phyloP scores from a whole-genome alignment of 2,797 vertebrate genomes.

The Microcaecilia unicolor region DNA sequence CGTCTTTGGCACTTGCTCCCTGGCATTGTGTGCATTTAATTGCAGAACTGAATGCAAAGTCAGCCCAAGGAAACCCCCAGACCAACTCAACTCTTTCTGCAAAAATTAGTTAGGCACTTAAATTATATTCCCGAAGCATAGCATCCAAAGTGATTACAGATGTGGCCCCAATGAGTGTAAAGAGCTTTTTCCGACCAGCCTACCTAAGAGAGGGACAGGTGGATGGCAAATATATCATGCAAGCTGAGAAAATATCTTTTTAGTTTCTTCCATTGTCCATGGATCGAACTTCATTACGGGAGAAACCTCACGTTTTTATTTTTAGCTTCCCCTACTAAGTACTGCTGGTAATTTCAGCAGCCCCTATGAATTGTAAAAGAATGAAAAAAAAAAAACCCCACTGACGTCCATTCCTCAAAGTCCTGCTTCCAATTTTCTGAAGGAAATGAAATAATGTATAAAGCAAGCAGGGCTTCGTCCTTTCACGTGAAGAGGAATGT shows the following conservation, averaged over 20 bases:
- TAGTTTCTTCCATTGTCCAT: constrained; percentile 11
- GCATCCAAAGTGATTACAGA: neutral
- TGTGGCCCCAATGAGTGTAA: neutral
- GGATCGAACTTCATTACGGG: too few relatives aligned
- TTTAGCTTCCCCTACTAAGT: constrained; percentile 54
- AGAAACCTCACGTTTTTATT: constrained; percentile 43
- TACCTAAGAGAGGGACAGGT: constrained; percentile 24
- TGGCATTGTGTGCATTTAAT: constrained; percentile 25
- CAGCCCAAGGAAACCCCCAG: constrained; percentile 30
- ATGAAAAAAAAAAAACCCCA: constrained; percentile 65
- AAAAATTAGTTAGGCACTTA: constrained; percentile 25
- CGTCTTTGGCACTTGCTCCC: constrained; percentile 25
- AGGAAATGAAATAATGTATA: constrained; percentile 89
- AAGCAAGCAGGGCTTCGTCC: constrained; percentile 81
- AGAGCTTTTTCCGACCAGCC: neutral
- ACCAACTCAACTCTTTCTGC: constrained; percentile 28
- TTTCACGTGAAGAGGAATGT: constrained; percentile 75
- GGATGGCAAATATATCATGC: neutral
- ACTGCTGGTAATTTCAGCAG: constrained; percentile 57
- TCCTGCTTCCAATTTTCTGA: constrained; percentile 72
- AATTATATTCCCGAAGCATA: constrained; percentile 20
- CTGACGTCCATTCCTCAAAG: constrained; percentile 57
- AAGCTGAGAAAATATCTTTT: constrained; percentile 2
- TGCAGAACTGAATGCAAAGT: constrained; percentile 32
- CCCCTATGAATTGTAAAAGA: constrained; percentile 61